Conservation (phyloP, 2,797 vertebrate species). For the Podarcis lilfordi region DNA sequence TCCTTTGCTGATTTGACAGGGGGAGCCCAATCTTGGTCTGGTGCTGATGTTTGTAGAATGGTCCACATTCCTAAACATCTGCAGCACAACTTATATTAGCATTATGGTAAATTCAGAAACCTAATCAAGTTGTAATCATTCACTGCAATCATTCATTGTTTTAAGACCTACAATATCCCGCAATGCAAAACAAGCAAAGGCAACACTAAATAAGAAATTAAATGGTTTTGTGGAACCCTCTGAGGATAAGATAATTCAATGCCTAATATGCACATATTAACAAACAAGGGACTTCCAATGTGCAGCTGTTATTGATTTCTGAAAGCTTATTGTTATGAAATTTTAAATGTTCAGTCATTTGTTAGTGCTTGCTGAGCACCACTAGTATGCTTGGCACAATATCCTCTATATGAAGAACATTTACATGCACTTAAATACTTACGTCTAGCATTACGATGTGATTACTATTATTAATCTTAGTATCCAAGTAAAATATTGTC, state of each 20-base stretch:
- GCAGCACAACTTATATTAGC: background rate
- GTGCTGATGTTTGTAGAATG: background rate
- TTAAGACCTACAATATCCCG: background rate
- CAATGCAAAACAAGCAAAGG: background rate
- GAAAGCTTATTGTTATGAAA: conserved; percentile 30
- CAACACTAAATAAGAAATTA: conserved; percentile 1
- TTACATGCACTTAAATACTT: conserved; percentile 47
- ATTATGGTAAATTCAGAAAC: background rate
- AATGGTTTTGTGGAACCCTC: background rate
- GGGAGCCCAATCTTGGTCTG: no score
- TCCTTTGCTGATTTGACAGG: no score
- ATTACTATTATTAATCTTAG: conserved; percentile 41
- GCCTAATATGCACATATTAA: background rate
- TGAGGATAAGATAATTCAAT: conserved; percentile 1
- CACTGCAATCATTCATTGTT: background rate
- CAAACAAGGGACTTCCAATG: conserved; percentile 34
- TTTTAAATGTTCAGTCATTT: conserved; percentile 28
- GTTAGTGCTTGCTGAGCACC: conserved; percentile 27
- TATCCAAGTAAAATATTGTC: conserved; percentile 32
- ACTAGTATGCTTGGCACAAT: background rate
- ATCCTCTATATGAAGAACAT: conserved; percentile 23
- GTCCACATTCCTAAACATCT: conserved; percentile 4
- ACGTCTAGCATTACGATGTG: conserved; percentile 29
- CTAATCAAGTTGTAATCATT: background rate
- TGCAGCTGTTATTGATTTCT: conserved; percentile 19